Base-by-base conservation (phyloP, 1,140 invertebrate species). In the Hirudo medicinalis region DNA sequence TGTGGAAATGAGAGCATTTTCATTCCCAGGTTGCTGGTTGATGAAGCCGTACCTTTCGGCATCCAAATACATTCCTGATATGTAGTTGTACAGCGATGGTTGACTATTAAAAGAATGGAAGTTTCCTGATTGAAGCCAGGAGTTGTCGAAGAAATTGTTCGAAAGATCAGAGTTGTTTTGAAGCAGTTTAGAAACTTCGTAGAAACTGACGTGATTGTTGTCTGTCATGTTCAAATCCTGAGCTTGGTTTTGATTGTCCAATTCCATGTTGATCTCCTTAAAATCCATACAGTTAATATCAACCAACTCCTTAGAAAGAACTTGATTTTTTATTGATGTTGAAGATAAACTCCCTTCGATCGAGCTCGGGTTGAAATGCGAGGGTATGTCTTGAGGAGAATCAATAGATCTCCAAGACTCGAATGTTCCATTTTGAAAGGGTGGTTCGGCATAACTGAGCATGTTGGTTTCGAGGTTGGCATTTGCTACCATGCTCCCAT, bases 271-370 rank as follows among this genome's bases (percentile, higher is more conserved):
- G 57, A 63, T 63, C 29, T 63, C 57, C 29, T 63, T 63, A 32
- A 63, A 63, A 63, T 63, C 57, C 22, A 63, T 63, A 15, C 57
- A 63, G 20, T 32, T 63, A 63, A 63, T 63, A n/a, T 63, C 57
- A 1, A 22, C 57, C 22, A 63, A 32, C 22, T 63, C 57, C 19
- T 63, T 63, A 13, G 57, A 32, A 15, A 63, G 57, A 22, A 32
- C 22, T 32, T 63, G 57, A 32, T 63, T 63, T n/a, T 63, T 63
- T 32, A 63, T 25, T 13, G 57, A 63, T 6, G 57, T 63, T n/a
- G 57, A 63, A 63, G 57, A 63, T 13, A 63, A 63, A 20, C 57
- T 63, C 8, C 13, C 22, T 22, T 63, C 57, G 57, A 63, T 63
- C 29, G 57, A 25, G 19, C 29, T 22, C 11, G 29, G 29, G 13